Conservation (phyloP, 2,888 invertebrate genomes). For the Crocallis elinguaria region DNA sequence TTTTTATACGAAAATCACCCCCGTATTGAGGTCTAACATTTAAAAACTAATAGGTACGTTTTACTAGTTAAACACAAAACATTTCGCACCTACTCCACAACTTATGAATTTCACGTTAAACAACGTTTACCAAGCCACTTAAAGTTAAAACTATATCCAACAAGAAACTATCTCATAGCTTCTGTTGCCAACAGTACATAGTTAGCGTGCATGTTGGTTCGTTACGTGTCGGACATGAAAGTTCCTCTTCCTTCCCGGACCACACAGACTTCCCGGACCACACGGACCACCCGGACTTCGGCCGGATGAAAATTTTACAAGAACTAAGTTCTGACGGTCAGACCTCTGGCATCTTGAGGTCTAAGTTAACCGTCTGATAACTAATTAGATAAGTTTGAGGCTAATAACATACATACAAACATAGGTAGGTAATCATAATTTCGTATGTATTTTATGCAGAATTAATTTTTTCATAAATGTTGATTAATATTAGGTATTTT, state of each 20-base stretch:
- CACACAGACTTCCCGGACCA: conserved; percentile 35
- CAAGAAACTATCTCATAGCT: neutral
- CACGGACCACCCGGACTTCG: neutral
- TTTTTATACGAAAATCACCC: no score
- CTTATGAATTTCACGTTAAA: no score
- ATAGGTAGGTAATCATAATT: no score
- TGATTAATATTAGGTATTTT: no score
- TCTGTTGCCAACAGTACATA: conserved; percentile 19
- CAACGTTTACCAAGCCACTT: no score
- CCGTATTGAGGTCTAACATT: no score
- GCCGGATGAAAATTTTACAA: conserved; percentile 47
- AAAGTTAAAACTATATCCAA: neutral
- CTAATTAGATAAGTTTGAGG: conserved; percentile 1
- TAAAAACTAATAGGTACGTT: no score
- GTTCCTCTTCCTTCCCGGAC: conserved; percentile 37
- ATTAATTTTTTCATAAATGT: no score
- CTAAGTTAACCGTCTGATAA: conserved; percentile 10
- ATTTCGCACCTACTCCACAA: no score
- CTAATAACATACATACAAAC: no score
- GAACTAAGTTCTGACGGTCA: conserved; percentile 41
- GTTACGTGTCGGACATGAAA: conserved; percentile 54
- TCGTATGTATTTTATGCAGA: no score
- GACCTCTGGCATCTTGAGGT: conserved; percentile 16
- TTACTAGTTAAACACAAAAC: no score
- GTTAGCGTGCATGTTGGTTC: conserved; percentile 48